A percentile compares a stretch with the other conserved stretches of the same genome.
phyloP scores from a whole-genome alignment of 2,797 vertebrate species.

The Yasuhikotakia modesta region DNA sequence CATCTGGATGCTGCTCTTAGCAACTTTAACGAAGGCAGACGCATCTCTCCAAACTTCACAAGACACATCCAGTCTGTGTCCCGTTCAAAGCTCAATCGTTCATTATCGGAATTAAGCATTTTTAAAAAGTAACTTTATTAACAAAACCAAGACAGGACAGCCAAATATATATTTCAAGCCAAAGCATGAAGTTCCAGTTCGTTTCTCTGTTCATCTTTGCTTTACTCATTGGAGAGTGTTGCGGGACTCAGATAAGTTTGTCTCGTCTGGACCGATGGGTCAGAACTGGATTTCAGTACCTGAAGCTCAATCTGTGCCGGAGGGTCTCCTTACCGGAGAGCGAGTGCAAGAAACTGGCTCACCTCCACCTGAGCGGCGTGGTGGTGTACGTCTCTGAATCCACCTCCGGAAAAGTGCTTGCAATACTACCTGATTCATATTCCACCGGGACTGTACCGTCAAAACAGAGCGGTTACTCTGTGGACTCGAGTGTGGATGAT shows the following conservation, averaged over 20 bases:
- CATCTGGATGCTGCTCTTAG: constrained; percentile 64
- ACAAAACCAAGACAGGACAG: too few relatives aligned
- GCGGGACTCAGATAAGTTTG: constrained; percentile 52
- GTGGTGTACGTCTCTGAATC: constrained; percentile 76
- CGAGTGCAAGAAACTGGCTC: constrained; percentile 74
- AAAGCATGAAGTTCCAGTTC: constrained; percentile 57
- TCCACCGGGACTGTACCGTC: constrained; percentile 60
- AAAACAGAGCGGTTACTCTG: constrained; percentile 59
- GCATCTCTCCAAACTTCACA: constrained; percentile 54
- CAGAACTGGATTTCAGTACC: constrained; percentile 75
- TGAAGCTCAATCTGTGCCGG: constrained; percentile 77
- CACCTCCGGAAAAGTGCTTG: constrained; percentile 73
- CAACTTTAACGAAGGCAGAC: constrained; percentile 57
- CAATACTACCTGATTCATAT: constrained; percentile 79
- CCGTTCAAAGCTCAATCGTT: constrained; percentile 17
- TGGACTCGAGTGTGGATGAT: constrained; percentile 57
- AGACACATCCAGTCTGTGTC: constrained; percentile 25
- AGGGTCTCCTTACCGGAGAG: constrained; percentile 72
- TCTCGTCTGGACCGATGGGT: constrained; percentile 77
- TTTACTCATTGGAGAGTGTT: constrained; percentile 45
- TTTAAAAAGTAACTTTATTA: constrained; percentile 41
- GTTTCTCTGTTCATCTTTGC: constrained; percentile 57
- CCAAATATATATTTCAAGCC: too few relatives aligned
- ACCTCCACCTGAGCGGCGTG: constrained; percentile 71
- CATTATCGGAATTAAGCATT: constrained; percentile 9